Evolutionary conservation across 2,888 invertebrate species (phyloP), one percentile per base, ranked within the genome.

Genomic region (Melanargia galathea): DNA sequence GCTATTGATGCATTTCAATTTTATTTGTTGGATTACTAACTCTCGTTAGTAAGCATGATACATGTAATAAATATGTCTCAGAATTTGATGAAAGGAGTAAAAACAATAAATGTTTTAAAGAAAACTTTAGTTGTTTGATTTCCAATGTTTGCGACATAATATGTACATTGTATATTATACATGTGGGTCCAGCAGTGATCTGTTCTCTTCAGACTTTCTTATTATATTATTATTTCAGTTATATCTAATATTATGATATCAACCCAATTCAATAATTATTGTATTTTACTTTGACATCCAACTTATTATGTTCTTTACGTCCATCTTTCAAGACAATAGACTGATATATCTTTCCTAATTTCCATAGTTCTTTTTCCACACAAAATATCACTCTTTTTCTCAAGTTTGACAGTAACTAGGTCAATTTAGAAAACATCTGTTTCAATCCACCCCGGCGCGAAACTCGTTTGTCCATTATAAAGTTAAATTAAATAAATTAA

Each of bases 41-140:
- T 82, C 80, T 79, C 67, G 60, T 71, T 68, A 60, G 80, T 83
- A 84, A 82, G 79, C 73, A 69, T 70, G 75, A 70, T 75, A 75
- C n/a, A n/a, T n/a, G n/a, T 80, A 80, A 77, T 76, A 72, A 77
- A 77, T 68, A 77, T 84, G 77, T 86, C 79, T 83, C 76, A 78
- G 75, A 78, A 77, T 77, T 73, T 66, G 30, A 59, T 59, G 24
- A 75, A 81, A 79, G 60, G 63, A 74, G 75, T 74, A 77, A 83
- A 79, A 86, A 79, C 85, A 89, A 87, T 87, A 90, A 88, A 90
- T 88, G 89, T 90, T 89, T 86, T 80, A 71, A 86, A 86, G 79
- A 84, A 79, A 67, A 58, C 22, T 33, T 57, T 62, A 40, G 18
- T 40, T 52, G 55, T 65, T 55, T 59, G 4, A 35, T 16, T 35